Evolutionary conservation across 2,797 vertebrate genomes (phyloP).

Genomic region (Pelochelys cantorii): DNA sequence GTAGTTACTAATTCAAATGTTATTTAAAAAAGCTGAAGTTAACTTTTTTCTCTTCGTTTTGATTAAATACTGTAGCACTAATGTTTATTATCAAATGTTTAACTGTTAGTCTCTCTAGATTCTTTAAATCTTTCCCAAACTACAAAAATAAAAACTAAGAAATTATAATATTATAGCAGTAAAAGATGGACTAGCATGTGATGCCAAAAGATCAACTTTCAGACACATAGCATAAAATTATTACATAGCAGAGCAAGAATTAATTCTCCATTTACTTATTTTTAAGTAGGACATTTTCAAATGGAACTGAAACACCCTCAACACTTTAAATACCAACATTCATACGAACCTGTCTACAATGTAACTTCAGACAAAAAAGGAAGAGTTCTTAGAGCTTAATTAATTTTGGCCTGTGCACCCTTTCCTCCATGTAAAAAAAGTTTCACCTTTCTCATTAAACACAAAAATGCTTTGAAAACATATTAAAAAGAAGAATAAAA

Average conservation of each 20-base stretch:
- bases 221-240: background rate
- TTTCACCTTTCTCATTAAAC: background rate
- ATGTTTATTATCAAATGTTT: background rate
- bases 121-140: background rate
- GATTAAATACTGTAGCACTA: background rate
- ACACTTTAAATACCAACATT: background rate
- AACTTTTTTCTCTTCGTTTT: background rate
- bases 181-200: background rate
- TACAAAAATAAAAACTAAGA: background rate
- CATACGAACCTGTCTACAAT: conserved; percentile 6
- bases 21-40: background rate
- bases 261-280: background rate
- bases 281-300: background rate
- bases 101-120: background rate
- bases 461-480: background rate
- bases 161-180: background rate
- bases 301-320: background rate
- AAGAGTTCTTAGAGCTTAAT: background rate
- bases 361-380: conserved; percentile 6
- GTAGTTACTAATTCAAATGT: conserved; percentile 21
- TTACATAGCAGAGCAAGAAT: background rate
- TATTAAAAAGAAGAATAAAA: background rate
- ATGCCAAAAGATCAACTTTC: background rate
- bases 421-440: background rate
- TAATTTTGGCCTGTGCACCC: background rate